These are phyloP conservation scores for Camelus bactrianus DNA, from an alignment of 2,113 vertebrate species.

Conservation along the genomic window DNA sequence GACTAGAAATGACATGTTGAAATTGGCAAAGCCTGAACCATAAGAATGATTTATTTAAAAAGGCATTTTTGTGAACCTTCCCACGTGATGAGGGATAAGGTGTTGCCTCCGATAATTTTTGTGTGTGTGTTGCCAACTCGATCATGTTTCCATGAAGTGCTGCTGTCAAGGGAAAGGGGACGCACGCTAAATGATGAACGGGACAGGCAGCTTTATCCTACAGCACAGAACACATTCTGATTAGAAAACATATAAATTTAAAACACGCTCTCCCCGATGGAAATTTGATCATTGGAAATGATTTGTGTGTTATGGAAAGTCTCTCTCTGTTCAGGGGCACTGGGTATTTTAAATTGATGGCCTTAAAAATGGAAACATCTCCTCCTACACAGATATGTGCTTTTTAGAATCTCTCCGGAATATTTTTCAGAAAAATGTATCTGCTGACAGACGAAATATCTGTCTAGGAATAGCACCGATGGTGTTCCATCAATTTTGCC, in stretches of 20 bases:
- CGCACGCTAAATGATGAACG: slow-evolving; percentile 44
- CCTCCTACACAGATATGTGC: not conserved
- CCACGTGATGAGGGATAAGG: slow-evolving; percentile 48
- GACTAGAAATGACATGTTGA: slow-evolving; percentile 40
- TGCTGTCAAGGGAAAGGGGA: slow-evolving; percentile 31
- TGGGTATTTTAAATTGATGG: not conserved
- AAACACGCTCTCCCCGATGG: not conserved
- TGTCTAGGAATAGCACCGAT: not conserved
- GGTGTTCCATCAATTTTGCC: not conserved
- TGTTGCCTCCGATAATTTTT: slow-evolving; percentile 57
- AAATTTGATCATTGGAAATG: not conserved
- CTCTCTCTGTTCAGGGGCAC: accelerated
- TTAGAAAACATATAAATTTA: not conserved
- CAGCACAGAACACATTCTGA: slow-evolving; percentile 32
- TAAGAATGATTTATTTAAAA: slow-evolving; percentile 51
- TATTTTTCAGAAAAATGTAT: not conserved
- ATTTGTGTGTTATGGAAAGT: slow-evolving; percentile 36
- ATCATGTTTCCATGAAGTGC: slow-evolving; percentile 4
- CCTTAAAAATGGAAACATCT: not conserved
- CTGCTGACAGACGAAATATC: not conserved
- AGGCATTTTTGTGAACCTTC: slow-evolving; percentile 39
- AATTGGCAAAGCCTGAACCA: not conserved
- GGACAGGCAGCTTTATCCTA: not conserved
- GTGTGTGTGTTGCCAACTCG: not conserved
- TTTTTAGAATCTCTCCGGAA: not conserved